Evolutionary conservation across 2,113 vertebrate genomes (phyloP).

Genomic region (Meles meles): DNA sequence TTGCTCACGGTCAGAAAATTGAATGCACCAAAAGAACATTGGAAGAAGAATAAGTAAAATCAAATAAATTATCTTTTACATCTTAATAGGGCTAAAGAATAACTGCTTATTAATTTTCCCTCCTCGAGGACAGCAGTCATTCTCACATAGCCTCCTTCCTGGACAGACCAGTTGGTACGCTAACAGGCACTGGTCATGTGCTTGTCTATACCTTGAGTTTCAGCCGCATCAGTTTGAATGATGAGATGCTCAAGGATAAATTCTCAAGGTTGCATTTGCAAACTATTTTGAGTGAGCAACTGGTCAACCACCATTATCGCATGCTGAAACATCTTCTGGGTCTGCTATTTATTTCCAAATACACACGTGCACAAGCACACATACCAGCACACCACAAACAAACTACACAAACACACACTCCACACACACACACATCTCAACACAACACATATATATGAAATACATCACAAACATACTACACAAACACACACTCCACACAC

Average conservation of each 20-base stretch:
- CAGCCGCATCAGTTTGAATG: not conserved
- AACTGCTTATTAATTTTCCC: not conserved
- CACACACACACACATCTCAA: not conserved
- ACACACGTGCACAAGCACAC: not conserved
- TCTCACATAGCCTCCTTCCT: too few species aligned
- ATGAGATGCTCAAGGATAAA: not conserved
- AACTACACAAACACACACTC: not conserved
- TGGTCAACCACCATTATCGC: not conserved
- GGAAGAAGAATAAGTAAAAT: not conserved
- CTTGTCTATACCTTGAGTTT: not conserved
- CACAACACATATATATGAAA: not conserved
- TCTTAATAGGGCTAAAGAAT: not conserved
- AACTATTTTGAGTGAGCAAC: not conserved
- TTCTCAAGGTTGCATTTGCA: not conserved
- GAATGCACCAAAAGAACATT: not conserved
- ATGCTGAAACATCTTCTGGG: not conserved
- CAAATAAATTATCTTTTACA: not conserved
- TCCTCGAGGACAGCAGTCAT: not conserved
- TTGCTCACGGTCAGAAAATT: not conserved
- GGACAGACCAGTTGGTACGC: not conserved
- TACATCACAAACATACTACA: too few species aligned
- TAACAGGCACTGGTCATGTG: accelerated
- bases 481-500: not conserved
- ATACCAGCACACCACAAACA: not conserved
- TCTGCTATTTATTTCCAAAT: not conserved